These are phyloP conservation scores for Ernsta delagoae DNA, from an alignment of 2,888 invertebrate genomes.

Conservation along the genomic window DNA sequence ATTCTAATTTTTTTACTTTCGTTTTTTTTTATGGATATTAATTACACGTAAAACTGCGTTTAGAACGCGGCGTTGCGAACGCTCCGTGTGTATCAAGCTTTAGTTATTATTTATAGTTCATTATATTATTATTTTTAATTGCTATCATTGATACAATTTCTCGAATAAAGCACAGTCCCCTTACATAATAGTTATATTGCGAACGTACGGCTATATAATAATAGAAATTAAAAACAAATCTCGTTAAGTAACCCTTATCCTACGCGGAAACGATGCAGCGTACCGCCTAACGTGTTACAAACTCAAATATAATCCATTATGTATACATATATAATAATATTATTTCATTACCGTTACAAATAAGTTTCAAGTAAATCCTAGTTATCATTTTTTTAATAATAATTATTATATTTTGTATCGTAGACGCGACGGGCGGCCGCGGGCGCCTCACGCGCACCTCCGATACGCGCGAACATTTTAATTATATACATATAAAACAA, in stretches of 20 bases:
- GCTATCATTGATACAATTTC: slow-evolving; percentile 11
- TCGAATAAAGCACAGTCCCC: slow-evolving; percentile 19
- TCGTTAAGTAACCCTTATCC: slow-evolving; percentile 53
- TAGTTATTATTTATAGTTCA: background rate
- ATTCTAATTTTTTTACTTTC: slow-evolving; percentile 8
- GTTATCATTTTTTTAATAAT: slow-evolving; percentile 50
- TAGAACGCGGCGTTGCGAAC: slow-evolving; percentile 29
- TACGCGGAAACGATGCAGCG: slow-evolving; percentile 46
- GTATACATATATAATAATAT: slow-evolving; percentile 34
- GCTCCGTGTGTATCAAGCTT: slow-evolving; percentile 21
- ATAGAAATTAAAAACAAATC: slow-evolving; percentile 40
- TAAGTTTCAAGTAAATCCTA: slow-evolving; percentile 65
- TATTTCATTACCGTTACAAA: slow-evolving; percentile 60
- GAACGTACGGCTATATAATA: slow-evolving; percentile 13
- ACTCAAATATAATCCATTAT: slow-evolving; percentile 52
- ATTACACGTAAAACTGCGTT: slow-evolving; percentile 30
- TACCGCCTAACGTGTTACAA: slow-evolving; percentile 50
- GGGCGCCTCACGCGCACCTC: slow-evolving; percentile 34
- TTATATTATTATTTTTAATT: slow-evolving; percentile 8
- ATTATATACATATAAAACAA: slow-evolving; percentile 36
- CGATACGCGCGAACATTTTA: slow-evolving; percentile 16
- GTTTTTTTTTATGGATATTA: slow-evolving; percentile 10
- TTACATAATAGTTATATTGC: slow-evolving; percentile 11
- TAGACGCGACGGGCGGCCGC: slow-evolving; percentile 41
- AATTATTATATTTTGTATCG: slow-evolving; percentile 60